These are phyloP conservation scores for Pungitius pungitius DNA, from an alignment of 2,113 vertebrate species.

Conservation along the genomic window DNA sequence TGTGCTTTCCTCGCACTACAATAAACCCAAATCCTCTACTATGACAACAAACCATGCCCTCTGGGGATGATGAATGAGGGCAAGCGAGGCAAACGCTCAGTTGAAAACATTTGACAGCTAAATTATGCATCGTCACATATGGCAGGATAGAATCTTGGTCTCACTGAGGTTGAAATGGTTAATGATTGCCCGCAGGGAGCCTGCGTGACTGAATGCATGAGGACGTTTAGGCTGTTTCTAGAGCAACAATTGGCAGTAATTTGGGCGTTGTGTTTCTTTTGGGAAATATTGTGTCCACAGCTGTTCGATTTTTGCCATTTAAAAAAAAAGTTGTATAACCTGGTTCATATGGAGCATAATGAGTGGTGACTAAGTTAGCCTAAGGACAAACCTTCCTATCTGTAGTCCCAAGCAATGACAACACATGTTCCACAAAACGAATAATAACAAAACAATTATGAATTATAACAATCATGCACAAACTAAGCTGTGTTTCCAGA, in stretches of 20 bases:
- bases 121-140: constrained; percentile 84
- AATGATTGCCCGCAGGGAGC: constrained; percentile 76
- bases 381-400: constrained; percentile 8
- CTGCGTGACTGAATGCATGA: constrained; percentile 66
- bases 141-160: constrained; percentile 68
- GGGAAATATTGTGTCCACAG: constrained; percentile 35
- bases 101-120: constrained; percentile 65
- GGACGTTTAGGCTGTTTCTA: constrained; percentile 60
- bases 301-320: constrained; percentile 29
- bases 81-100: constrained; percentile 64
- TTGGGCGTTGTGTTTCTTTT: constrained; percentile 28
- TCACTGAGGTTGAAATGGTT: constrained; percentile 75
- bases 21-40: not conserved
- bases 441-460: not conserved
- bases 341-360: constrained; percentile 16
- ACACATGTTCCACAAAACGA: not conserved
- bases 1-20: not conserved
- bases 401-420: not conserved
- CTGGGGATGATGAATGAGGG: constrained; percentile 68
- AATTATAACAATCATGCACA: not conserved
- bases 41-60: constrained; percentile 53
- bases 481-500: not conserved
- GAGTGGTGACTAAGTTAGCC: not conserved
- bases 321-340: constrained; percentile 10
- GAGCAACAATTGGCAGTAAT: constrained; percentile 53